A percentile compares a stretch with the other conserved stretches of the same genome.
phyloP scores from a whole-genome alignment of 1,140 invertebrate species.

The Plutomurus gul region DNA sequence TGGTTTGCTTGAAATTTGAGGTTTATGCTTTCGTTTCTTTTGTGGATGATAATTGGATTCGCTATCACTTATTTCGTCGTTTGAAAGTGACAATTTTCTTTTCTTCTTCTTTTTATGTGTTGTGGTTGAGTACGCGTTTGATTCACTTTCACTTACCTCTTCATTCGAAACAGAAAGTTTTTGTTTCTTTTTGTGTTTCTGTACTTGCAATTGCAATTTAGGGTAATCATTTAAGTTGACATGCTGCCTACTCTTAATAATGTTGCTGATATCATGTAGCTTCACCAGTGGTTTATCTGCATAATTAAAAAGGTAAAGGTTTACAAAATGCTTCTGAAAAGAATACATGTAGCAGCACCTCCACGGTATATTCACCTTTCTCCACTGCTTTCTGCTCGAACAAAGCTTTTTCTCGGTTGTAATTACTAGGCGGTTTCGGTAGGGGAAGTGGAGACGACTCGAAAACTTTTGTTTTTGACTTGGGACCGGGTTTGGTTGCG shows the following conservation, averaged over 20 bases:
- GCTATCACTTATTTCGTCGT: background rate
- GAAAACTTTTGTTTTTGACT: slow-evolving; percentile 15
- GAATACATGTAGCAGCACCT: background rate
- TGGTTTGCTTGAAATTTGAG: too few species aligned
- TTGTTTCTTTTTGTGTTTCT: background rate
- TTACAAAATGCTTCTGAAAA: too few species aligned
- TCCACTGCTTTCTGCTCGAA: background rate
- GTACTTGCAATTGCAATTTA: background rate
- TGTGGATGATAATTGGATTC: background rate
- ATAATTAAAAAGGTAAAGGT: too few species aligned
- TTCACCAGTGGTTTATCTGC: background rate
- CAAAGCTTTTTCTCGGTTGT: background rate
- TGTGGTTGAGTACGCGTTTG: background rate
- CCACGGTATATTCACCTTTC: background rate
- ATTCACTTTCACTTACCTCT: background rate
- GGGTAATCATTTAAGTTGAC: background rate
- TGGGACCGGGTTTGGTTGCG: background rate
- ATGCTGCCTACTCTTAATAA: background rate
- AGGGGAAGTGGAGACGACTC: background rate
- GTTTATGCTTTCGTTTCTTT: background rate
- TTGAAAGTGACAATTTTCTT: background rate
- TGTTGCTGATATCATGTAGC: background rate
- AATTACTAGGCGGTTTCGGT: background rate
- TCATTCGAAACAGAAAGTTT: background rate
- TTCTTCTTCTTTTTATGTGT: background rate